Percentiles rank a stretch among this genome's conserved stretches.
phyloP scores from a whole-genome alignment of 2,797 vertebrate genomes.

The Hippopotamyrus pictus region DNA sequence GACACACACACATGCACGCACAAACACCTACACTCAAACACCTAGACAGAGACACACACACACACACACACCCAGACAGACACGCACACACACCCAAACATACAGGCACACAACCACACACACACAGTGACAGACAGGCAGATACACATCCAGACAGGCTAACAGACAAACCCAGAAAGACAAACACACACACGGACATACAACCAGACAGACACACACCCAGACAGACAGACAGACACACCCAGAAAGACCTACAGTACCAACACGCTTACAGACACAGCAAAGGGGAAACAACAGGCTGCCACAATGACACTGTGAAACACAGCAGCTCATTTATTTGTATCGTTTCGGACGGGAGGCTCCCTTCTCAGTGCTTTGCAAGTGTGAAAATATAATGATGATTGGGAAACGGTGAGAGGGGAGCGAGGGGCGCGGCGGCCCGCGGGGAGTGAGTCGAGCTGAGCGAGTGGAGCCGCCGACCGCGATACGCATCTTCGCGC shows the following conservation, averaged over 20 bases:
- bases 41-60: neutral
- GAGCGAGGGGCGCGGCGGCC: neutral
- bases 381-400: conserved; percentile 69
- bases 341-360: conserved; percentile 4
- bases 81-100: neutral
- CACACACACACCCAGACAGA: neutral
- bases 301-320: neutral
- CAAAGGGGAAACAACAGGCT: neutral
- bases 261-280: neutral
- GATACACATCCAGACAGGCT: neutral
- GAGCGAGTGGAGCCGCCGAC: neutral
- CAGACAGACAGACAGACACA: neutral
- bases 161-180: neutral
- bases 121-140: neutral
- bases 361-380: neutral
- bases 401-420: conserved; percentile 43
- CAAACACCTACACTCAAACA: neutral
- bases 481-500: neutral
- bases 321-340: neutral
- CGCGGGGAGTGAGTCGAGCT: neutral
- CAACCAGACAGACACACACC: too few relatives aligned
- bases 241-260: neutral
- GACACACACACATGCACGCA: neutral
- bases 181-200: too few relatives aligned
- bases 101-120: neutral